Base-by-base conservation (phyloP, 1,140 invertebrate genomes). In the Drosophila pseudoobscura region DNA sequence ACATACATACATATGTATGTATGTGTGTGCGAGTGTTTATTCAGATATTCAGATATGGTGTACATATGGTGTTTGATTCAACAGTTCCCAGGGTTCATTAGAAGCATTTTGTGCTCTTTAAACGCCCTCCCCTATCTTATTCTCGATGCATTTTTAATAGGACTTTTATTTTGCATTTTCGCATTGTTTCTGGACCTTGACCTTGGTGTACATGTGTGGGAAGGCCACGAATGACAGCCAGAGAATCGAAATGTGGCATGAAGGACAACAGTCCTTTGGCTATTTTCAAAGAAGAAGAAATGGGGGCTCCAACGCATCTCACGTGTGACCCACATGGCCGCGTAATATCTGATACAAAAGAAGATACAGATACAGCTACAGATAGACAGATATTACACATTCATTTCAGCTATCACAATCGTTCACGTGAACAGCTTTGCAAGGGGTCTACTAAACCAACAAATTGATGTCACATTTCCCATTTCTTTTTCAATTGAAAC, bases 61-160 rank as follows among this genome's bases (percentile, higher is more conserved):
- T 8, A 9, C 61, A 46, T 45, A 41, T 17, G 61, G 61, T 47
- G 55, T 51, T 45, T 69, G 45, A 50, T 51, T 70, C 66, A 55
- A 47, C 60, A 57, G 79, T 78, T 82, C 74, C 78, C 75, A 83
- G 69, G 79, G 51, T 64, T 74, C 61, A 74, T 69, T 79, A 43
- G 63, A 43, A 61, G 44, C 45, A 35, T 45, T 65, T 31, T 31
- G 8, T 49, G 62, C 9, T 8, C 22, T 44, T 35, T 7, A 22
- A 6, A 49, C 20, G 55, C 24, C 24, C 24, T 24, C 4, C 24
- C 5, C 24, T 6, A 44, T 7, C 58, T 11, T 9, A 35, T 9
- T 62, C 8, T 49, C 51, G 44, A 22, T 49, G 65, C 51, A 69
- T 56, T 49, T 50, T 56, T 29, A 65, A 50, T 51, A 20, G 45